Evolutionary conservation across 2,113 vertebrate species (phyloP).

Genomic region (Sarotherodon lohbergeri): DNA sequence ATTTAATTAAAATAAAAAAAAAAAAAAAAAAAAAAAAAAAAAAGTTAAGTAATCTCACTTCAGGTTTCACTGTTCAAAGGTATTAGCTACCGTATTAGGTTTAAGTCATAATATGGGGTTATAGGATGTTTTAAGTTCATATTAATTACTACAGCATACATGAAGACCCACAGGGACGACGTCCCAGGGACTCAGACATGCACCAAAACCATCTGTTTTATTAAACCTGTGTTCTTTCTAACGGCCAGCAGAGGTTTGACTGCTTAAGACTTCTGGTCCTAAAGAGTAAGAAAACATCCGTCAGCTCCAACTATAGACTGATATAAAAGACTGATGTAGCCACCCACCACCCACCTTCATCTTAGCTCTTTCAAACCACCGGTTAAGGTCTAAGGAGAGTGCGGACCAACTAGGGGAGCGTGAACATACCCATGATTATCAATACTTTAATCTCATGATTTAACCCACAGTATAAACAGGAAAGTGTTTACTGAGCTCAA

Average conservation of each 20-base stretch:
- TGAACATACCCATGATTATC: rapidly evolving
- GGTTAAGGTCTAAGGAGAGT: not conserved
- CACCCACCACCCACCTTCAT: not conserved
- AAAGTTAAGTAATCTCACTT: too few species aligned
- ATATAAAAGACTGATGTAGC: not conserved
- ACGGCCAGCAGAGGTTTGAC: not conserved
- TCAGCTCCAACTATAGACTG: not conserved
- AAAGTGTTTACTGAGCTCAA: not conserved
- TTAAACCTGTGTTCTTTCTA: too few species aligned
- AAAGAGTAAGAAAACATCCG: not conserved
- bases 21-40: too few species aligned
- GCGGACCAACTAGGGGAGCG: not conserved
- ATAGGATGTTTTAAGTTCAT: too few species aligned
- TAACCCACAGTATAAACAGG: not conserved
- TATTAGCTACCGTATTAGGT: too few species aligned
- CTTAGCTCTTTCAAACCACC: not conserved
- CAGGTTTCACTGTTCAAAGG: too few species aligned
- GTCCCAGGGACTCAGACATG: too few species aligned
- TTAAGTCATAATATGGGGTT: too few species aligned
- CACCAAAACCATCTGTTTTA: too few species aligned
- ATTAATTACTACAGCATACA: too few species aligned
- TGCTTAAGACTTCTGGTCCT: not conserved
- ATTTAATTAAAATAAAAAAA: too few species aligned
- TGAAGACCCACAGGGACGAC: too few species aligned
- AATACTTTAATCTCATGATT: not conserved